phyloP scores from a whole-genome alignment of 2,888 invertebrate genomes.

The Petrophora chlorosata region DNA sequence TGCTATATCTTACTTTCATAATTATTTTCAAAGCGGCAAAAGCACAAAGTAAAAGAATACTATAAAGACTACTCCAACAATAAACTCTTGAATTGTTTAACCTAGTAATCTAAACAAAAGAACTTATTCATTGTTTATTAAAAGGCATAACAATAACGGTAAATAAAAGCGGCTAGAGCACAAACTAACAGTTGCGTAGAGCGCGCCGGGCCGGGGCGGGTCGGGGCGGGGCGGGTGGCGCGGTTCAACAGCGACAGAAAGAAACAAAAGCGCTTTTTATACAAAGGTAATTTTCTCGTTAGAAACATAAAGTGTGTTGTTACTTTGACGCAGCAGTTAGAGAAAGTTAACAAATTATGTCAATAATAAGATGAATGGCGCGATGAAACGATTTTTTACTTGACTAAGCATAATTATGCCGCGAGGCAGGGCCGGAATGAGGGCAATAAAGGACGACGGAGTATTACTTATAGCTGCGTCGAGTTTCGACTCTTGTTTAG shows the following conservation, averaged over 20 bases:
- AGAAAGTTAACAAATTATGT: constrained; percentile 33
- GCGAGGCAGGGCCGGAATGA: neutral
- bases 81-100: neutral
- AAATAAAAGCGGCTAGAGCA: constrained; percentile 10
- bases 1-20: too few relatives aligned
- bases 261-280: constrained; percentile 12
- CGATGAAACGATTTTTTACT: constrained; percentile 33
- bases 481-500: too few relatives aligned
- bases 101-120: constrained; percentile 5
- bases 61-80: neutral
- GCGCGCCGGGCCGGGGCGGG: too few relatives aligned
- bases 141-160: constrained; percentile 20
- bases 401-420: constrained; percentile 26
- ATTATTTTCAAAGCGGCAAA: too few relatives aligned
- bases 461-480: neutral
- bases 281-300: constrained; percentile 25
- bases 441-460: neutral
- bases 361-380: constrained; percentile 37
- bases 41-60: too few relatives aligned
- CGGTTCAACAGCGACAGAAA: constrained; percentile 16
- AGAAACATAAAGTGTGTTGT: constrained; percentile 17
- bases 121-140: constrained; percentile 6
- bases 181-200: too few relatives aligned
- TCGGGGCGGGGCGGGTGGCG: neutral
- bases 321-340: constrained; percentile 18